Evolutionary conservation across 2,888 invertebrate species (phyloP), one percentile per base, ranked within the genome.

Genomic region (Margaritifera margaritifera): DNA sequence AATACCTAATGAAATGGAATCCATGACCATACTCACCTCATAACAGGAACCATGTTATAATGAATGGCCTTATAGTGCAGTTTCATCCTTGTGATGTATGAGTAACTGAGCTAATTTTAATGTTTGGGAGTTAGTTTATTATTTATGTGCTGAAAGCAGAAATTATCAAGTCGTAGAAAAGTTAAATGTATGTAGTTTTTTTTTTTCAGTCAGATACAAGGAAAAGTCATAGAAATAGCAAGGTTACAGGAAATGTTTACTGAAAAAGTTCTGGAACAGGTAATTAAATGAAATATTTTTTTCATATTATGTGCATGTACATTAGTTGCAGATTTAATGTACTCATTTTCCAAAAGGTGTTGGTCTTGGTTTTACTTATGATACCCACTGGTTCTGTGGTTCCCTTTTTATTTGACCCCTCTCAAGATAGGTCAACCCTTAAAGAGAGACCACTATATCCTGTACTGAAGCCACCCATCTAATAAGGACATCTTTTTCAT

Each of bases 241-340:
- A 95, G 96, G 88, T 91, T 99, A 42, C 99, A 99, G 89, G 96
- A 98, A 89, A 93, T 97, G 78, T 98, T 99, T 85, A 95, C 98
- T 19, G 98, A 99, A 74, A 92, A 99, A 95, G 93, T 99, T 27
- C 91, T 98, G 65, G 94, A 96, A 88, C 98, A 98, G 86, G 90
- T 90, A 75, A 72, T 74, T 57, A 27, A 15, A 25, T 58, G 15
- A 20, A 19, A 1, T 20, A 24, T 55, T 24, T 55, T n/a, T 22
- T 2, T 55, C 55, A 55, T 20, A 24, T 22, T 18, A n/a, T 22
- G 55, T n/a, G 15, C 15, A 24, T 55, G 55, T 55, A 24, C 55
- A 55, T 22, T 24, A 18, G 20, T 22, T 19, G 11, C 15, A 2
- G 24, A 20, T 22, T 55, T 55, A 20, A 55, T 55, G 15, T 55